phyloP scores from a whole-genome alignment of 2,113 vertebrate genomes.

The Oenanthe oenanthe region DNA sequence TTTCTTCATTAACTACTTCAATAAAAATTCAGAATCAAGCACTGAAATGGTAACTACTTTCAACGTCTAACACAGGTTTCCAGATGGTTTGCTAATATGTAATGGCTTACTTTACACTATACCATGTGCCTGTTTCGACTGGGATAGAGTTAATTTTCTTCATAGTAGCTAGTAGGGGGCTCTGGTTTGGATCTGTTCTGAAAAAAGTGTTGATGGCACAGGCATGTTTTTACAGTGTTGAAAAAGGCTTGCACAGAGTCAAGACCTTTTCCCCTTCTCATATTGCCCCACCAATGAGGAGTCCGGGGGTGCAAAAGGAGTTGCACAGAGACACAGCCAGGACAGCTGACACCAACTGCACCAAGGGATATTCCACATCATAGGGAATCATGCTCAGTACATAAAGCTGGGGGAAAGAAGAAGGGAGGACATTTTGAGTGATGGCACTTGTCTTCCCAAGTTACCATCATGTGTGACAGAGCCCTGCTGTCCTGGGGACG shows the following conservation, averaged over 20 bases:
- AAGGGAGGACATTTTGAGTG: neutral
- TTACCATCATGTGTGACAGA: rapidly evolving
- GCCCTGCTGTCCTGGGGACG: neutral
- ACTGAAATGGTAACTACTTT: neutral
- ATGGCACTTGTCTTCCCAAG: neutral
- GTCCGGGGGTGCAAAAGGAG: neutral
- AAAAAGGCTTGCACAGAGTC: neutral
- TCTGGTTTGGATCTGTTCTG: neutral
- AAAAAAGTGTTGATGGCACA: neutral
- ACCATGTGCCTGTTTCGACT: neutral
- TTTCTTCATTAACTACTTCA: neutral
- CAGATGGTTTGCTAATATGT: neutral
- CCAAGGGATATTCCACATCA: neutral
- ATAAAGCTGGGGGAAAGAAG: neutral
- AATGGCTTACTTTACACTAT: neutral
- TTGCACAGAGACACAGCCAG: neutral
- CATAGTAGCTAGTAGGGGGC: neutral
- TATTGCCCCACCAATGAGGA: neutral
- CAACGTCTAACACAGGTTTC: neutral
- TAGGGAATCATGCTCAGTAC: neutral
- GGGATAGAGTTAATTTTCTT: neutral
- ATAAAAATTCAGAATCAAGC: neutral
- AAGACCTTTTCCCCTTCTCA: neutral
- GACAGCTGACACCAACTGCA: neutral
- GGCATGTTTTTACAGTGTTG: neutral